These are phyloP conservation scores for Oceanites oceanicus DNA, from an alignment of 2,113 vertebrate genomes.

Conservation along the genomic window DNA sequence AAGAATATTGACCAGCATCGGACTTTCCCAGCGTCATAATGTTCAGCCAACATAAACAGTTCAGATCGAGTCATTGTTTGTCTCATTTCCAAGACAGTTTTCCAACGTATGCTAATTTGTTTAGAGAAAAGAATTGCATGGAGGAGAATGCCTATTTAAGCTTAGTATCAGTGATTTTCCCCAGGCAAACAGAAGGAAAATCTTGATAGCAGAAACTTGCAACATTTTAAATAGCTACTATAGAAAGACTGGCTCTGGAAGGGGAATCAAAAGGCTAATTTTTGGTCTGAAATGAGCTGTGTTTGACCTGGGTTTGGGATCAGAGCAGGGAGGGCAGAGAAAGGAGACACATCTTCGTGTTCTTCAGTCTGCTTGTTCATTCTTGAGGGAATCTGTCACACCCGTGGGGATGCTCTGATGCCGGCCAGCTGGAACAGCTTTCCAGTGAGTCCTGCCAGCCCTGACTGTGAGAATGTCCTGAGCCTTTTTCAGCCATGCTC, in stretches of 20 bases:
- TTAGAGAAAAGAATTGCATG: slow-evolving; percentile 11
- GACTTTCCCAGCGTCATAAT: slow-evolving; percentile 39
- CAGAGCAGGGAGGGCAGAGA: slow-evolving; percentile 21
- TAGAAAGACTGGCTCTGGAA: not conserved
- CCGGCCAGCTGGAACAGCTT: slow-evolving; percentile 58
- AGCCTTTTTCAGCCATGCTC: slow-evolving; percentile 65
- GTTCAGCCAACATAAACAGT: slow-evolving; percentile 33
- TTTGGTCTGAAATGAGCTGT: not conserved
- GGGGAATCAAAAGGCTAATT: slow-evolving; percentile 13
- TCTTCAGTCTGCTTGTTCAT: slow-evolving; percentile 57
- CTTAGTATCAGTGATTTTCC: slow-evolving; percentile 25
- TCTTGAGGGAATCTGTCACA: slow-evolving; percentile 66
- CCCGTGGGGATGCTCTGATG: slow-evolving; percentile 58
- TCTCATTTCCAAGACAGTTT: slow-evolving; percentile 44
- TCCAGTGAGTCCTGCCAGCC: not conserved
- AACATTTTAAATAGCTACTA: not conserved
- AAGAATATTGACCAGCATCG: slow-evolving; percentile 9
- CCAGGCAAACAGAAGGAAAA: not conserved
- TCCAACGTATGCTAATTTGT: slow-evolving; percentile 30
- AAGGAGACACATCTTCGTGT: slow-evolving; percentile 60
- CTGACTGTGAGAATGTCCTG: slow-evolving; percentile 61
- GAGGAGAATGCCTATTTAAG: slow-evolving; percentile 3
- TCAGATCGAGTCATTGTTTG: not conserved
- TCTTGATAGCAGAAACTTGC: not conserved
- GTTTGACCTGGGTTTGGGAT: slow-evolving; percentile 40